Evolutionary conservation across 1,140 invertebrate species (phyloP), one percentile per base, ranked within the genome.

Genomic region (Pachyrhynchus sulphureomaculatus): DNA sequence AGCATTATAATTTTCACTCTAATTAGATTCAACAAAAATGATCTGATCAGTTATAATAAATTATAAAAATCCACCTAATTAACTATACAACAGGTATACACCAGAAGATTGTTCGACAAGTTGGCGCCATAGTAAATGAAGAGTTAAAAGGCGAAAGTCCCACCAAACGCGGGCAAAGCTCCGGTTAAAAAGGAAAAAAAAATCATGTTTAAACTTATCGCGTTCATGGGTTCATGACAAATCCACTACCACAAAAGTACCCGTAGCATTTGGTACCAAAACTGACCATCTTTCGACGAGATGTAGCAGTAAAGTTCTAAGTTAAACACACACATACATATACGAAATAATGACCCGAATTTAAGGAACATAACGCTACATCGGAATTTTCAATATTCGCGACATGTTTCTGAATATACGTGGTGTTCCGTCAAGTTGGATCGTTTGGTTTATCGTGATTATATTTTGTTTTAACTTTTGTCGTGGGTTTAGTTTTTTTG

Each of bases 331-430:
- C 53, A 56, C 32, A 53, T 53, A 26, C 39, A 45, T 41, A 56
- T 54, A 41, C 26, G 44, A 56, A 58, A 58, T 58, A 58, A 58
- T 58, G 55, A 58, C 55, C 55, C 55, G 55, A 58, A 58, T 58
- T 42, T 58, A 48, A 58, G 55, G 44, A 48, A 48, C 45, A 39
- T 44, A 47, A 47, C 44, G 44, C 23, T 32, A 15, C 26, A 24
- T 55, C 23, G 55, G 45, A 48, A 48, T 58, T 58, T 58, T 58
- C 55, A 36, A 48, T 58, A 48, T 48, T 58, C 55, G 42, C 55
- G 42, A 58, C 55, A 58, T 58, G 55, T 33, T 58, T 48, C 55
- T 37, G 42, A 33, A 32, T 48, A 37, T 39, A 21, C 18, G 44
- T 41, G 55, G 45, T 18, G 44, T 47, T 17, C 32, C 21, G 33